Conservation (phyloP, 2,797 vertebrate species). For the Philypnodon macrostomus region DNA sequence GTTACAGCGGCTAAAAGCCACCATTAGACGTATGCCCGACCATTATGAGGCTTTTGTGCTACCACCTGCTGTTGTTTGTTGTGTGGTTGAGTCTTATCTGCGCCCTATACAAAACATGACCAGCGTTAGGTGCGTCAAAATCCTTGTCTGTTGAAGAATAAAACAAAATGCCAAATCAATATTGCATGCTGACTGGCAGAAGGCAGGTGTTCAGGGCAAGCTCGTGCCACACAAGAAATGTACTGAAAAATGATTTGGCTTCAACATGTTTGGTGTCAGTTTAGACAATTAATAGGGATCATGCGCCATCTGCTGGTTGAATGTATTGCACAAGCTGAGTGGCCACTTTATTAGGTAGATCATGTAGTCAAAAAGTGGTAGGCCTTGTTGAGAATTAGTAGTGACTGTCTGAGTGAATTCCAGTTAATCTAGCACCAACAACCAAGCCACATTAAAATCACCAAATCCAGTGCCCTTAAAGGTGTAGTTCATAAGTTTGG, state of each 20-base stretch:
- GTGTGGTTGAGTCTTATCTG: conserved; percentile 13
- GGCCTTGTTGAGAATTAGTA: too few relatives aligned
- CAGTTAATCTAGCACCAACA: too few relatives aligned
- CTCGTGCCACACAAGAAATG: conserved; percentile 17
- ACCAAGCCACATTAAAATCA: too few relatives aligned
- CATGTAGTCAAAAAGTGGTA: too few relatives aligned
- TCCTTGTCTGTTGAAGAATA: not conserved
- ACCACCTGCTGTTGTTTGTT: conserved; percentile 39
- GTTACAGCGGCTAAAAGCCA: conserved; percentile 8
- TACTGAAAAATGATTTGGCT: conserved; percentile 20
- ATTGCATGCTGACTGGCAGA: not conserved
- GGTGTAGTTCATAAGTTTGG: too few relatives aligned
- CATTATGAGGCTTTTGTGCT: conserved; percentile 3
- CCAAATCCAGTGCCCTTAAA: too few relatives aligned
- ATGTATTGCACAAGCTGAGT: too few relatives aligned
- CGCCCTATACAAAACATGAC: not conserved
- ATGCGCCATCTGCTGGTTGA: conserved; percentile 80
- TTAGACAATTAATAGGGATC: conserved; percentile 44
- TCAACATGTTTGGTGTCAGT: conserved; percentile 7
- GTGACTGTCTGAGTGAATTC: too few relatives aligned
- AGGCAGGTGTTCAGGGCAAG: conserved; percentile 3
- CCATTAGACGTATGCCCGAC: not conserved
- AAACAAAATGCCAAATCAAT: not conserved
- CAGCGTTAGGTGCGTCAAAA: conserved; percentile 7
- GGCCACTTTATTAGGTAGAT: too few relatives aligned